These are phyloP conservation scores for Drosophila prosaltans DNA, from an alignment of 1,140 invertebrate genomes.

Conservation along the genomic window DNA sequence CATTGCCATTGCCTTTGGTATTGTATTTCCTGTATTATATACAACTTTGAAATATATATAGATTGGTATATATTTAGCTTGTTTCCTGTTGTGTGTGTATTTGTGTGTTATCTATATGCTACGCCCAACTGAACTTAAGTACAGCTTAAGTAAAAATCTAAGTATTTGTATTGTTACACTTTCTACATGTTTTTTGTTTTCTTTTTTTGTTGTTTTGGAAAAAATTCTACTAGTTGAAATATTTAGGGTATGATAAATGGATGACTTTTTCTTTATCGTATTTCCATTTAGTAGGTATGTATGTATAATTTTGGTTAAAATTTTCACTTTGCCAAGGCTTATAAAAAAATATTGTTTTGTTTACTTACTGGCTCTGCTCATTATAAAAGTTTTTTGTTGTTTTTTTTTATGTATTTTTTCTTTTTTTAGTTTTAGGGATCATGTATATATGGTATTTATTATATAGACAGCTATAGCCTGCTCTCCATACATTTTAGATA, in stretches of 20 bases:
- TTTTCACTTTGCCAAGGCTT: slow-evolving; percentile 71
- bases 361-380: slow-evolving; percentile 70
- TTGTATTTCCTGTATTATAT: slow-evolving; percentile 11
- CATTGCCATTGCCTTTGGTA: not conserved
- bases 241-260: slow-evolving; percentile 51
- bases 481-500: slow-evolving; percentile 19
- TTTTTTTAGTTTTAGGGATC: slow-evolving; percentile 34
- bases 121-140: slow-evolving; percentile 27
- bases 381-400: slow-evolving; percentile 62
- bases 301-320: slow-evolving; percentile 75
- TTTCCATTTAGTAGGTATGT: slow-evolving; percentile 31
- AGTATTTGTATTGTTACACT: slow-evolving; percentile 23
- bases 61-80: not conserved
- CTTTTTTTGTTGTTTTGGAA: slow-evolving; percentile 44
- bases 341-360: slow-evolving; percentile 78
- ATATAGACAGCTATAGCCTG: slow-evolving; percentile 75
- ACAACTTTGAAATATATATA: not conserved
- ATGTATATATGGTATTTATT: slow-evolving; percentile 56
- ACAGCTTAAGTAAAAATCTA: slow-evolving; percentile 44
- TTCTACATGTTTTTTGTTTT: slow-evolving; percentile 33
- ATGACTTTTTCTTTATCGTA: slow-evolving; percentile 31
- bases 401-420: not conserved
- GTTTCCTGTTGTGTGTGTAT: slow-evolving; percentile 2
- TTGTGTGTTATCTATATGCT: slow-evolving; percentile 8
- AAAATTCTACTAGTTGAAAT: slow-evolving; percentile 77